Evolutionary conservation across 2,888 invertebrate species (phyloP).

Genomic region (Athetis lepigone): DNA sequence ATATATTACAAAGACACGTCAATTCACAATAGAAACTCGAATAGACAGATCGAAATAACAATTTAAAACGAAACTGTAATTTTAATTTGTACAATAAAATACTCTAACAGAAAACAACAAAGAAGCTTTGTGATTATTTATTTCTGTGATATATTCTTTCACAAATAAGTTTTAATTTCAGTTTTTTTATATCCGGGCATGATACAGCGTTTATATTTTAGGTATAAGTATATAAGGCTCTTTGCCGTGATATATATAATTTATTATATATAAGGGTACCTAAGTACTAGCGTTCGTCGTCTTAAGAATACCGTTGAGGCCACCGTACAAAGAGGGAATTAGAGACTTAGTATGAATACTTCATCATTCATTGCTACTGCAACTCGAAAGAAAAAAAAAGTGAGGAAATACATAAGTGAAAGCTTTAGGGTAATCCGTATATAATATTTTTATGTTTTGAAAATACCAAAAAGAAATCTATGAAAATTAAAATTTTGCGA

Average conservation of each 20-base stretch:
- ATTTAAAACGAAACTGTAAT: slow-evolving; percentile 24
- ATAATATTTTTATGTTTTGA: too few species aligned
- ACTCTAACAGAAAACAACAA: slow-evolving; percentile 31
- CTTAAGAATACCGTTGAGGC: slow-evolving; percentile 24
- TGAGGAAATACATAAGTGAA: too few species aligned
- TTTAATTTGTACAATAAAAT: slow-evolving; percentile 50
- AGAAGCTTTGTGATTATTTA: slow-evolving; percentile 42
- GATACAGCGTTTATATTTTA: slow-evolving; percentile 26
- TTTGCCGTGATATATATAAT: slow-evolving; percentile 23
- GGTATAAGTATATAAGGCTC: slow-evolving; percentile 14
- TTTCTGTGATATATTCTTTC: slow-evolving; percentile 33
- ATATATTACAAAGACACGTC: slow-evolving; percentile 24
- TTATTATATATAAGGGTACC: too few species aligned
- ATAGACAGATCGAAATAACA: slow-evolving; percentile 23
- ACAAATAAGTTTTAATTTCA: slow-evolving; percentile 25
- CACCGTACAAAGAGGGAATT: slow-evolving; percentile 20
- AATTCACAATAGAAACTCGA: slow-evolving; percentile 11
- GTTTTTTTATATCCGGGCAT: slow-evolving; percentile 28
- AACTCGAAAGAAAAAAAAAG: slow-evolving; percentile 12
- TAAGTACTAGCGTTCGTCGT: slow-evolving; percentile 29
- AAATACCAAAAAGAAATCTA: too few species aligned
- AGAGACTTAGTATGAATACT: too few species aligned
- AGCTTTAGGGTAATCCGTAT: too few species aligned
- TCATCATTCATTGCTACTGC: slow-evolving; percentile 9
- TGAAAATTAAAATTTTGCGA: too few species aligned